Conservation (phyloP, 2,113 vertebrate genomes). For the Mesembrinibis cayennensis region DNA sequence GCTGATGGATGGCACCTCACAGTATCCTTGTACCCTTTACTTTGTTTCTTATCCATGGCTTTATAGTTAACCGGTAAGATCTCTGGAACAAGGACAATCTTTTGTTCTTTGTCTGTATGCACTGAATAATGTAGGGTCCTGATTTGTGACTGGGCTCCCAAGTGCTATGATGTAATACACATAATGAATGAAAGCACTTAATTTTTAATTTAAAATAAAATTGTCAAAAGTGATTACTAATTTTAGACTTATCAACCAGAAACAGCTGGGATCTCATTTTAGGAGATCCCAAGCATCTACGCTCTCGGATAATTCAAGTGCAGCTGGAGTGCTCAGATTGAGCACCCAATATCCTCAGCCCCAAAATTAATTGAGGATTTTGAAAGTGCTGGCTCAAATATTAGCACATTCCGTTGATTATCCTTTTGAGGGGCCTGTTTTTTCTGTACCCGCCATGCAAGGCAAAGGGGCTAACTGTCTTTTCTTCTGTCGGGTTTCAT, state of each 20-base stretch:
- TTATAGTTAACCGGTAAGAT: background rate
- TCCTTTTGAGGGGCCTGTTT: background rate
- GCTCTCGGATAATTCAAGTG: constrained; percentile 35
- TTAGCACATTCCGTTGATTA: background rate
- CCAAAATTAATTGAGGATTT: constrained; percentile 56
- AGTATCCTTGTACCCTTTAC: background rate
- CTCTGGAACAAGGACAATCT: background rate
- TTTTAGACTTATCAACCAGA: constrained; percentile 49
- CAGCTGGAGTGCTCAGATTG: constrained; percentile 49
- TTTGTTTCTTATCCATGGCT: background rate
- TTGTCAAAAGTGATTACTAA: constrained; percentile 38
- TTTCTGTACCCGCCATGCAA: background rate
- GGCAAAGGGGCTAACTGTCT: background rate
- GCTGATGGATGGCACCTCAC: background rate
- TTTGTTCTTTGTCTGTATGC: background rate
- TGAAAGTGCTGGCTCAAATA: constrained; percentile 47
- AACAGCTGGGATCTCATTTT: constrained; percentile 62
- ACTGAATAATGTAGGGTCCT: background rate
- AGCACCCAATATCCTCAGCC: constrained; percentile 36
- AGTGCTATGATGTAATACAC: constrained; percentile 31
- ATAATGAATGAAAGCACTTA: constrained; percentile 49
- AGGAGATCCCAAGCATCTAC: constrained; percentile 44
- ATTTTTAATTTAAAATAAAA: constrained; percentile 62
- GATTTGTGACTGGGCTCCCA: background rate
- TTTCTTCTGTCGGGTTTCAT: background rate